Base-by-base conservation (phyloP, 2,888 invertebrate genomes). In the Dasypogon diadema region DNA sequence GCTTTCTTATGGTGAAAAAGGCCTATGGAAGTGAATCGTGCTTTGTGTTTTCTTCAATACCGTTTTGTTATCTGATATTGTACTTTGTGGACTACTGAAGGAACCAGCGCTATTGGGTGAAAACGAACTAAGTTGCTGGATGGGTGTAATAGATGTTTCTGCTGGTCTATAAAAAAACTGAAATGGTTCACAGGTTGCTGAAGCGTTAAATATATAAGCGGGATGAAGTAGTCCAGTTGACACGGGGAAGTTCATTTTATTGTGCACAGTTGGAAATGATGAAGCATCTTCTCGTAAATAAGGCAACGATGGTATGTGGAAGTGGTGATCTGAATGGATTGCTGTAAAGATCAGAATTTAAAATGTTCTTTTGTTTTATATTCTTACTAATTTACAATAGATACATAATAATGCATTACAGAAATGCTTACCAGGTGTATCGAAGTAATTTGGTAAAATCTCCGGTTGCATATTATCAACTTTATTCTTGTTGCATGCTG, bases 11-110 rank as follows among this genome's bases (percentile, higher is more conserved):
- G 60, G 60, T 37, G 60, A 60, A 12, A 60, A 60, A 37, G 60
- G 60, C 60, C 60, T 60, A n/a, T 60, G 60, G 42, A 60, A 60
- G 16, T 34, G 60, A 10, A 37, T 60, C 37, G 60, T 60, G 37
- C 21, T 60, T 10, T 34, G 34, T 37, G 37, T 60, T 18, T 60
- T 34, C 21, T 60, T 34, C 16, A n/a, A 21, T 14, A 37, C 34
- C 10, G 60, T 21, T 37, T 60, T 37, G n/a, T 34, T 21, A 10
- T 34, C 26, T 18, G 37, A 42, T 12, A 12, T 42, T 42, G 30
- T 30, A 5, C 4, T 3, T 8, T 30, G 30, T 30, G 30, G 30
- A 30, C 30, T 30, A 26, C 58, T 58, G 16, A 34, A 60, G 1
- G 60, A n/a, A n/a, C 8, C 60, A 21, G 16, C n/a, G 34, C 3